phyloP scores from a whole-genome alignment of 2,113 vertebrate species.

The Caranx melampygus region DNA sequence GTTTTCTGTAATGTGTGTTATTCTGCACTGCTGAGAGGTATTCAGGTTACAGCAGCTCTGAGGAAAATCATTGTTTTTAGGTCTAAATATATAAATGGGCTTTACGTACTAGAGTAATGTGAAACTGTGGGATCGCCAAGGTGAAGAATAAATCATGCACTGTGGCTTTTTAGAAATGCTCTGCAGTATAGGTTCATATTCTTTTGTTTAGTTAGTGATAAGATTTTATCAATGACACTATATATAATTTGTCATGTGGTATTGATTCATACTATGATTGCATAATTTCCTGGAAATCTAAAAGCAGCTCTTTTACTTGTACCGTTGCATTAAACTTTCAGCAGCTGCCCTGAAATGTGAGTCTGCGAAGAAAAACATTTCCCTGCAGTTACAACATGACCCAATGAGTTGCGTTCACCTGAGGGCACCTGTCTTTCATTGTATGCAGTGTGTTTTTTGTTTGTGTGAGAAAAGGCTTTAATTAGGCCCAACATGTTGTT shows the following conservation, averaged over 20 bases:
- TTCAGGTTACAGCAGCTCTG: slow-evolving; percentile 12
- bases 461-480: slow-evolving; percentile 30
- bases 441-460: slow-evolving; percentile 41
- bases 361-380: background rate
- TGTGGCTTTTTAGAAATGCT: background rate
- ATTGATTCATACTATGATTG: background rate
- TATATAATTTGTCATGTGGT: background rate
- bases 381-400: slow-evolving; percentile 3
- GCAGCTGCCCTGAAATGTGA: background rate
- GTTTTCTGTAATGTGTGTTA: slow-evolving; percentile 35
- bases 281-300: background rate
- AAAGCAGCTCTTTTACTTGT: background rate
- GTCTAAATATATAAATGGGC: background rate
- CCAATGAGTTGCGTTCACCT: slow-evolving; percentile 27
- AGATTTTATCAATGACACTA: background rate
- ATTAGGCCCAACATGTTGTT: slow-evolving; percentile 53
- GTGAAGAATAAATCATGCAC: background rate
- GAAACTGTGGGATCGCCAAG: background rate
- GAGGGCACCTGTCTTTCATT: slow-evolving; percentile 28
- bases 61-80: slow-evolving; percentile 10
- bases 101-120: background rate
- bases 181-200: background rate
- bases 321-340: background rate
- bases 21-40: background rate
- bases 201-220: background rate